Evolutionary conservation across 2,113 vertebrate species (phyloP).

Genomic region (Sebastes schlegelii): DNA sequence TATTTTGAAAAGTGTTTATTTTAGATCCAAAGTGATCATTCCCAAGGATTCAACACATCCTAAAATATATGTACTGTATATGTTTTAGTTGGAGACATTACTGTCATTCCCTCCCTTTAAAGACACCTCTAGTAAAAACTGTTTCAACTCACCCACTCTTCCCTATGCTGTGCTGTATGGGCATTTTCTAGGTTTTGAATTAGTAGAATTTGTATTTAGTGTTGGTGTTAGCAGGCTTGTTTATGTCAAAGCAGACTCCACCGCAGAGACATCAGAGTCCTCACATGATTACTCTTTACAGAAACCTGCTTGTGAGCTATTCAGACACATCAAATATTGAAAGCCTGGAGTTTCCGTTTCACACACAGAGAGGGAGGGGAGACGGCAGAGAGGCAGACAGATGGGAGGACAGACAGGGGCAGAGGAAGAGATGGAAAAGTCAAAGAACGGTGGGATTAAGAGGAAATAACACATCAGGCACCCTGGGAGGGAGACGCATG

Average conservation of each 20-base stretch:
- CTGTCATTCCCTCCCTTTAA: too few species aligned
- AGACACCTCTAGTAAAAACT: too few species aligned
- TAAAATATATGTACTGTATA: too few species aligned
- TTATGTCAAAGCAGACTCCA: slow-evolving; percentile 55
- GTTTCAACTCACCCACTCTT: too few species aligned
- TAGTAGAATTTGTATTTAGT: not conserved
- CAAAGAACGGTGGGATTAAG: slow-evolving; percentile 48
- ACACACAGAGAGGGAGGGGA: slow-evolving; percentile 42
- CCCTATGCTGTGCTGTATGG: too few species aligned
- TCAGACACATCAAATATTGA: slow-evolving; percentile 87
- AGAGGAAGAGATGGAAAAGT: slow-evolving; percentile 32
- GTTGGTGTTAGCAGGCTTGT: slow-evolving; percentile 14
- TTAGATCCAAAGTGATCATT: too few species aligned
- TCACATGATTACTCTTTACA: slow-evolving; percentile 78
- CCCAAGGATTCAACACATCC: too few species aligned
- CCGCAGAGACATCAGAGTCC: slow-evolving; percentile 70
- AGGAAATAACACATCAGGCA: slow-evolving; percentile 57
- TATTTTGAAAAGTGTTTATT: too few species aligned
- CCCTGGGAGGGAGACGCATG: slow-evolving; percentile 64
- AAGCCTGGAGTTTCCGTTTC: slow-evolving; percentile 82
- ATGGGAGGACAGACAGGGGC: not conserved
- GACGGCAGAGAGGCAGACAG: slow-evolving; percentile 26
- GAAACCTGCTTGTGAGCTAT: slow-evolving; percentile 84
- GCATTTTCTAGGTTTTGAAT: not conserved
- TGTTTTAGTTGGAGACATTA: too few species aligned